A percentile compares a stretch with the other conserved stretches of the same genome.
Conservation (phyloP, 1,140 invertebrate species). For the Oryctes rhinoceros region DNA sequence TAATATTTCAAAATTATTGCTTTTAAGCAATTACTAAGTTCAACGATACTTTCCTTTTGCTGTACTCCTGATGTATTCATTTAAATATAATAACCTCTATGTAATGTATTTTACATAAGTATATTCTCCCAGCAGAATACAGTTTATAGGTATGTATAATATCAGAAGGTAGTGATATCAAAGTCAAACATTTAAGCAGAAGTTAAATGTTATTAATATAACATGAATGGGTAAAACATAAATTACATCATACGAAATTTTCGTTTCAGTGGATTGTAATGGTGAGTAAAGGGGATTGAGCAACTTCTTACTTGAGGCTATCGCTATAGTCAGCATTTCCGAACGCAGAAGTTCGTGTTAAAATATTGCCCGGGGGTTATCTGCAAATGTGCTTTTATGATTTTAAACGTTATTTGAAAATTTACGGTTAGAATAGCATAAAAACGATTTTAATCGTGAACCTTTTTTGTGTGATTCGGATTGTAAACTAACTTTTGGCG, state of each 20-base stretch:
- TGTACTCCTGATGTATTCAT: too few species aligned
- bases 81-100: too few species aligned
- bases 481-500: not conserved
- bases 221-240: not conserved
- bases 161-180: too few species aligned
- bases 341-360: constrained; percentile 36
- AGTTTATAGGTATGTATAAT: too few species aligned
- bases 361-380: constrained; percentile 43
- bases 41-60: too few species aligned
- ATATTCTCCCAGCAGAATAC: too few species aligned
- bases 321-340: constrained; percentile 29
- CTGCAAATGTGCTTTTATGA: constrained; percentile 45
- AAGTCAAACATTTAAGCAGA: too few species aligned
- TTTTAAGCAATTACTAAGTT: too few species aligned
- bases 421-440: constrained; percentile 40
- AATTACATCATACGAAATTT: constrained; percentile 16
- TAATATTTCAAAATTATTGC: too few species aligned
- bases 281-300: constrained; percentile 5
- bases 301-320: constrained; percentile 20
- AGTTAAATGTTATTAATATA: not conserved
- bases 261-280: constrained; percentile 15
- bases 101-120: too few species aligned
- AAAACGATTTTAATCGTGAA: constrained; percentile 22
- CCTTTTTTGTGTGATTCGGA: constrained; percentile 5
- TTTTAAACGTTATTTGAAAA: constrained; percentile 46